Base-by-base conservation (phyloP, 1,140 invertebrate genomes). In the Oreohelix idahoensis region DNA sequence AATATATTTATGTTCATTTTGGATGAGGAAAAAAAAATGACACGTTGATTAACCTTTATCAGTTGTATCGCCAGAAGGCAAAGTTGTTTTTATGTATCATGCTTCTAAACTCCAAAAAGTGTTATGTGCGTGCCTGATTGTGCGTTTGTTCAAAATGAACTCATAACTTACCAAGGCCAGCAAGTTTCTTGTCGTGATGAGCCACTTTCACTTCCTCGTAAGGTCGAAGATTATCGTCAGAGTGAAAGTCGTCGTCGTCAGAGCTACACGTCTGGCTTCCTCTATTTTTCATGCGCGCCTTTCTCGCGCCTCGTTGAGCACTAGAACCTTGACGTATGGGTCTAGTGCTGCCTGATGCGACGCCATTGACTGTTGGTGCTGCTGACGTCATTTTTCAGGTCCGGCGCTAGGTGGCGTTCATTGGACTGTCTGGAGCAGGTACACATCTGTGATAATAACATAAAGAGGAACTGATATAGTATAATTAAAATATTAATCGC, bases 171-270 rank as follows among this genome's bases (percentile, higher is more conserved):
- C 90, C 90, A 69, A 91, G 84, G 11, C 88, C 88, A 73, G 89
- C 84, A 36, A 91, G 84, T 81, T 91, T 91, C 71, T 91, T 91
- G 81, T 91, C 89, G 80, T 91, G 88, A 77, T 90, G 89, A 15
- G 90, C 89, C 26, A 88, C 86, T 83, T 91, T 91, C 49, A 91
- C 89, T 83, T 90, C 89, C 69, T 91, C 90, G 78, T 91, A 91
- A 63, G 90, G 90, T 75, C 90, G 86, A 35, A 91, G 86, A 76
- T 91, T 91, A 78, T 91, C 90, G 77, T 91, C 90, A 0, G 90
- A 91, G 71, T 91, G 88, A 49, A 90, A 88, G n/a, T 91, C 90
- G 63, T 91, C 89, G 1, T 87, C 88, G 39, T 89, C 89, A 74
- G 88, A 89, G 79, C 89, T 89, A 78, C 88, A 88, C 0, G 86